Evolutionary conservation across 2,113 vertebrate species (phyloP).

Genomic region (Plectropomus leopardus): DNA sequence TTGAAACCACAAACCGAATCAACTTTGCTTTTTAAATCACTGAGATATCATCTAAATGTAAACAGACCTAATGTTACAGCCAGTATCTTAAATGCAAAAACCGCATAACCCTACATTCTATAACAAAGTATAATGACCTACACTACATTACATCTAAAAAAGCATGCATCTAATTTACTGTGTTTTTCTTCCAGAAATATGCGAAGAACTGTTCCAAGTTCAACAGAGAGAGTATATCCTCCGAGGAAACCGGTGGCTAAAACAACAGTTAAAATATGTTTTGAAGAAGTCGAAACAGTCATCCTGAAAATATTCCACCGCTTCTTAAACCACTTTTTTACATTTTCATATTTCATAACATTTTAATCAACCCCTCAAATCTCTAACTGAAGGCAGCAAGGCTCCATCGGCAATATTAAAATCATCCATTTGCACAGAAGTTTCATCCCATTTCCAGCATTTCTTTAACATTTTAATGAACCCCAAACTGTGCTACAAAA

Average conservation of each 20-base stretch:
- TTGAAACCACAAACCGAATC: neutral
- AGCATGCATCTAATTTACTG: slow-evolving; percentile 49
- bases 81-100: slow-evolving; percentile 36
- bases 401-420: slow-evolving; percentile 17
- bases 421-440: neutral
- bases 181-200: slow-evolving; percentile 66
- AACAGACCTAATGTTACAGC: slow-evolving; percentile 39
- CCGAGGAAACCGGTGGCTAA: slow-evolving; percentile 47
- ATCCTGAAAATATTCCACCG: slow-evolving; percentile 40
- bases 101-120: slow-evolving; percentile 4
- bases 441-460: slow-evolving; percentile 21
- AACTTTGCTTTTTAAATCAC: slow-evolving; percentile 21
- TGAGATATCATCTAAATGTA: slow-evolving; percentile 38
- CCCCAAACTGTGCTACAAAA: slow-evolving; percentile 1
- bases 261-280: slow-evolving; percentile 56
- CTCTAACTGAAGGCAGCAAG: slow-evolving; percentile 1
- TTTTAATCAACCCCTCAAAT: slow-evolving; percentile 41
- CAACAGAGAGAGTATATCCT: slow-evolving; percentile 48
- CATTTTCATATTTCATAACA: slow-evolving; percentile 42
- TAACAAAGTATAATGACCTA: neutral
- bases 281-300: slow-evolving; percentile 27
- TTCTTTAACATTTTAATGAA: slow-evolving; percentile 32
- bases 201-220: slow-evolving; percentile 52
- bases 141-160: slow-evolving; percentile 33
- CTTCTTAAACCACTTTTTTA: neutral